A percentile compares a stretch with the other conserved stretches of the same genome.
These are phyloP conservation scores for Chloebia gouldiae DNA, from an alignment of 2,113 vertebrate genomes.

Conservation along the genomic window DNA sequence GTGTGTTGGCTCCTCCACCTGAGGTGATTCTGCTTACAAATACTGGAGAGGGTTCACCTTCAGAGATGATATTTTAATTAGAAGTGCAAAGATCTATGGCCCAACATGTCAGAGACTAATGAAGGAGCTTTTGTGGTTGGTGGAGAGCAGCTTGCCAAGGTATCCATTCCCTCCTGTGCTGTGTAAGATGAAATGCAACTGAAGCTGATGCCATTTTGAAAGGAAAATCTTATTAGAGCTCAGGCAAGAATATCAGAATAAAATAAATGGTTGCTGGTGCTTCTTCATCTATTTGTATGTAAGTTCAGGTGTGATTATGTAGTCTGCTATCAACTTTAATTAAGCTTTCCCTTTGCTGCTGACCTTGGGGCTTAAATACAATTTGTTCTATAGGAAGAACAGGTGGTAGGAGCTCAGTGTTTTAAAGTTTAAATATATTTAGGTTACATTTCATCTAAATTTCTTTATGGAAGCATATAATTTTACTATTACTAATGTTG, in stretches of 20 bases:
- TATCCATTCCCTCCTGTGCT: background rate
- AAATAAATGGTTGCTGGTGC: background rate
- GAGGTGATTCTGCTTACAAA: constrained; percentile 13
- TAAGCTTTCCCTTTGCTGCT: constrained; percentile 25
- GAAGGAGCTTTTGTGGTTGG: background rate
- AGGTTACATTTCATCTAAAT: background rate
- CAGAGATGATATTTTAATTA: constrained; percentile 42
- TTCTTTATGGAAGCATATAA: constrained; percentile 23
- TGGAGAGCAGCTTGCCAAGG: constrained; percentile 17
- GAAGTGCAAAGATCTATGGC: constrained; percentile 16
- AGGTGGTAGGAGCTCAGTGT: background rate
- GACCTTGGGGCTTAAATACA: constrained; percentile 9
- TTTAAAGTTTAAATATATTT: constrained; percentile 37
- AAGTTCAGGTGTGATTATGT: constrained; percentile 27
- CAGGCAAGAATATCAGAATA: background rate
- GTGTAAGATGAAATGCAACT: background rate
- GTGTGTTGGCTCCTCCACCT: background rate
- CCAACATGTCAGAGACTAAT: background rate
- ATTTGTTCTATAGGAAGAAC: constrained; percentile 6
- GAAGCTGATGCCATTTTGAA: background rate
- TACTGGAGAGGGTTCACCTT: constrained; percentile 42
- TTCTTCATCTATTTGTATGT: constrained; percentile 34
- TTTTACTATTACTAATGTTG: constrained; percentile 9
- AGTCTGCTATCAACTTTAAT: constrained; percentile 39
- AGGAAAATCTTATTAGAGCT: constrained; percentile 6